A percentile compares a stretch with the other conserved stretches of the same genome.
Conservation (phyloP, 2,888 invertebrate species). For the Dilophus febrilis region DNA sequence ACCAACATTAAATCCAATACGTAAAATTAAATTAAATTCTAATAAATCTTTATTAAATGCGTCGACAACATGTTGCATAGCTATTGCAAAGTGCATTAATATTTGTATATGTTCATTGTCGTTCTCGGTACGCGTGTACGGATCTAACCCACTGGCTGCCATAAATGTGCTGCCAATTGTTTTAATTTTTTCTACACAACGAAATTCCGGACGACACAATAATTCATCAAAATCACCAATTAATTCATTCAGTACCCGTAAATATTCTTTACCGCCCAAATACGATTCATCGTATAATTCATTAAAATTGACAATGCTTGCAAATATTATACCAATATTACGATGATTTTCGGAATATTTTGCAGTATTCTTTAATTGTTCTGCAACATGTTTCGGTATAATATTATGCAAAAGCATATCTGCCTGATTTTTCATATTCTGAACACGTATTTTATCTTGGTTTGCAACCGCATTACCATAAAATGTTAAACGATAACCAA, state of each 20-base stretch:
- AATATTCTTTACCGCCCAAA: constrained; percentile 83
- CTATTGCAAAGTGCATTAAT: constrained; percentile 83
- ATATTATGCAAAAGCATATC: constrained; percentile 95
- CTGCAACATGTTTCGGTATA: constrained; percentile 88
- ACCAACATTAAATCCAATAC: constrained; percentile 83
- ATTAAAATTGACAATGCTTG: constrained; percentile 91
- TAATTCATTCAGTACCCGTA: constrained; percentile 87
- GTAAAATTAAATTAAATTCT: constrained; percentile 71
- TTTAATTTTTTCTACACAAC: constrained; percentile 91
- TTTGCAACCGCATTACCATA: constrained; percentile 84
- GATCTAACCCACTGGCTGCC: constrained; percentile 92
- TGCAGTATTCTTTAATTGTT: constrained; percentile 80
- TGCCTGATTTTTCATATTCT: constrained; percentile 86
- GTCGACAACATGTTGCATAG: constrained; percentile 73
- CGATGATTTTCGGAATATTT: constrained; percentile 90
- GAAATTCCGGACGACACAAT: constrained; percentile 61
- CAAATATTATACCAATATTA: constrained; percentile 86
- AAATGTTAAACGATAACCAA: constrained; percentile 81
- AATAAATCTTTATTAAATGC: constrained; percentile 80
- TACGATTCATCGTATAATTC: constrained; percentile 97
- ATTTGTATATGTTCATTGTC: constrained; percentile 60
- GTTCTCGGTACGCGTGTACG: constrained; percentile 50
- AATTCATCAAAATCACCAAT: constrained; percentile 94
- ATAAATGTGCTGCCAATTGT: constrained; percentile 94
- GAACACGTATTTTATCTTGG: constrained; percentile 72